These are phyloP conservation scores for Hyposoter dolosus DNA, from an alignment of 2,888 invertebrate genomes.

Conservation along the genomic window DNA sequence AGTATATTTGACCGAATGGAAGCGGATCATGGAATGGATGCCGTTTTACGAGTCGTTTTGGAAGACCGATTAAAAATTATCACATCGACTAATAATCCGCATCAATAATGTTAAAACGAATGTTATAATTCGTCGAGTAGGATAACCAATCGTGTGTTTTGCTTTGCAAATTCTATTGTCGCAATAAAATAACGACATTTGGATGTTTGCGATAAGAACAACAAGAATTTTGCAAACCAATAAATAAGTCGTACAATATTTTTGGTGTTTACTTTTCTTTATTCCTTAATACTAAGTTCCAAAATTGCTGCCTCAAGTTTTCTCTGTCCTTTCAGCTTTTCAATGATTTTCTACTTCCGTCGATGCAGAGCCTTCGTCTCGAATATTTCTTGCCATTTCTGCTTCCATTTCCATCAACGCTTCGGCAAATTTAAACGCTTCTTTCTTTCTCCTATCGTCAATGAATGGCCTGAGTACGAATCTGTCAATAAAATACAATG, in stretches of 20 bases:
- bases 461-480: background rate
- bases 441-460: background rate
- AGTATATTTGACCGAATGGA: constrained; percentile 93
- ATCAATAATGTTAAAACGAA: constrained; percentile 29
- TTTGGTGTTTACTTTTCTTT: background rate
- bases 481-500: background rate
- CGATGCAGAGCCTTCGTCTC: background rate
- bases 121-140: constrained; percentile 24
- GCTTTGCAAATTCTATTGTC: background rate
- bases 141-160: constrained; percentile 18
- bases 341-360: background rate
- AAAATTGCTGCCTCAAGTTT: background rate
- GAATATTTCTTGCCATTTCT: background rate
- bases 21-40: constrained; percentile 89
- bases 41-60: constrained; percentile 93
- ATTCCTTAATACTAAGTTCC: background rate
- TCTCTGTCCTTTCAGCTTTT: background rate
- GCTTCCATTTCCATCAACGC: background rate
- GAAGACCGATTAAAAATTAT: constrained; percentile 76
- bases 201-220: background rate
- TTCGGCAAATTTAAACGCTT: background rate
- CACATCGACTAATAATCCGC: background rate
- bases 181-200: background rate
- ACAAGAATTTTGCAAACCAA: background rate
- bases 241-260: background rate